These are phyloP conservation scores for Ganaspis brasiliensis DNA, from an alignment of 2,888 invertebrate species.

Conservation along the genomic window DNA sequence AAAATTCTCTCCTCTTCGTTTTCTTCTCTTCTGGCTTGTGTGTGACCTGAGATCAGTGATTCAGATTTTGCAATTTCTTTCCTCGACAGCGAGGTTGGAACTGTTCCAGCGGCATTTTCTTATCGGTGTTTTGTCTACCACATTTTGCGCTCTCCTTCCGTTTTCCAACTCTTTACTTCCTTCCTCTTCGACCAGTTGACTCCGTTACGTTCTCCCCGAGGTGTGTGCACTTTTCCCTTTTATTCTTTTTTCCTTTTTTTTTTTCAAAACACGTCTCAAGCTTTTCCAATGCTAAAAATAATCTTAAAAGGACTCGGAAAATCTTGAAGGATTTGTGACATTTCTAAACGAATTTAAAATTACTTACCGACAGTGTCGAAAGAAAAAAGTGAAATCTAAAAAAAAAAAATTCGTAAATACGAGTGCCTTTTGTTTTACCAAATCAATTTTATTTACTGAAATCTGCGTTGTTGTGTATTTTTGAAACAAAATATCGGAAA, in stretches of 20 bases:
- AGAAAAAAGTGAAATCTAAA: too few relatives aligned
- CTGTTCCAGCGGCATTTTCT: conserved; percentile 58
- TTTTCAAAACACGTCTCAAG: conserved; percentile 31
- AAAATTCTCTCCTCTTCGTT: conserved; percentile 24
- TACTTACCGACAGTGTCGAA: too few relatives aligned
- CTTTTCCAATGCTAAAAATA: conserved; percentile 17
- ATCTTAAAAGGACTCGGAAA: conserved; percentile 5
- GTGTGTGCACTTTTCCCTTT: conserved; percentile 53
- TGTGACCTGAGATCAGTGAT: conserved; percentile 23
- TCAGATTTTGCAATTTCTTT: conserved; percentile 39
- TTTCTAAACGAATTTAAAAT: conserved; percentile 4
- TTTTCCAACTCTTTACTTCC: conserved; percentile 54
- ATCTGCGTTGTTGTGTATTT: background rate
- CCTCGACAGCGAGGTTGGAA: conserved; percentile 49
- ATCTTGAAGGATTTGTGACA: conserved; percentile 4
- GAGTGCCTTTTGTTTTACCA: too few relatives aligned
- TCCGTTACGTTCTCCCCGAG: conserved; percentile 60
- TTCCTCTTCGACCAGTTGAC: conserved; percentile 61
- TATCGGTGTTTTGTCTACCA: conserved; percentile 68
- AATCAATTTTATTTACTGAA: background rate
- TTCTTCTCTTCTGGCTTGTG: conserved; percentile 23
- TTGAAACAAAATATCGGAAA: background rate
- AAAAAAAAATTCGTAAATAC: too few relatives aligned
- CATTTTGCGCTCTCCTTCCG: conserved; percentile 49
- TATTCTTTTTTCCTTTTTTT: conserved; percentile 51